Conservation (phyloP, 2,888 invertebrate genomes). For the Neuroscelio doddi region DNA sequence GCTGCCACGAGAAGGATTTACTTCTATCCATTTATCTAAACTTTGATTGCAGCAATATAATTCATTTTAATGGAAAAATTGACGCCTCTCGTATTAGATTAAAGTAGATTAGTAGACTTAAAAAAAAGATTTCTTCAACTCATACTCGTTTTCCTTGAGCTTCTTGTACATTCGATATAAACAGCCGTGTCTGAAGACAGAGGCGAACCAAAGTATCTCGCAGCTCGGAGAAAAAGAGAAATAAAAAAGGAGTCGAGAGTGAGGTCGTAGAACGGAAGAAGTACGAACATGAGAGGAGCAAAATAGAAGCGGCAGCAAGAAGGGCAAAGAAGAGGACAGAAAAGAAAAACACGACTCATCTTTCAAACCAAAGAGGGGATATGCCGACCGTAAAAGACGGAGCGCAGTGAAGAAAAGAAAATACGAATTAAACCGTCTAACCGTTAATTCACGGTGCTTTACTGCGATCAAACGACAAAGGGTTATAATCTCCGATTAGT, state of each 20-base stretch:
- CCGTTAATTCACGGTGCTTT: slow-evolving; percentile 54
- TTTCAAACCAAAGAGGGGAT: slow-evolving; percentile 58
- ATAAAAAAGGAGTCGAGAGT: slow-evolving; percentile 41
- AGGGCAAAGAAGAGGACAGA: slow-evolving; percentile 25
- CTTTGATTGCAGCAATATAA: not conserved
- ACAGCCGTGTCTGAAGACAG: slow-evolving; percentile 19
- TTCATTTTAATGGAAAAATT: slow-evolving; percentile 10
- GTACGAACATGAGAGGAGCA: slow-evolving; percentile 36
- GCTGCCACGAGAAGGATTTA: too few species aligned
- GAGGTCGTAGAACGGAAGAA: slow-evolving; percentile 40
- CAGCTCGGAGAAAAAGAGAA: slow-evolving; percentile 30
- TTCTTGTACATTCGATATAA: slow-evolving; percentile 19
- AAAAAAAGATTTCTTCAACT: not conserved
- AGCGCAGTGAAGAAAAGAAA: slow-evolving; percentile 66
- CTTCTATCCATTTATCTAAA: too few species aligned
- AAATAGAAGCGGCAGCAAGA: slow-evolving; percentile 22
- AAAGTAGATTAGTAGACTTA: slow-evolving; percentile 4
- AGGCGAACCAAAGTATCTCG: slow-evolving; percentile 18
- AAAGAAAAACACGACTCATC: slow-evolving; percentile 56
- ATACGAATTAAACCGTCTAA: slow-evolving; percentile 68
- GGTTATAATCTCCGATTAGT: slow-evolving; percentile 11
- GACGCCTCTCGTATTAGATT: slow-evolving; percentile 7
- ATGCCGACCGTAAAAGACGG: slow-evolving; percentile 66
- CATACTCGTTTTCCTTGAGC: slow-evolving; percentile 11
- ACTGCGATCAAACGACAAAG: slow-evolving; percentile 42